phyloP scores from a whole-genome alignment of 2,797 vertebrate genomes.

The Gastrophryne carolinensis region DNA sequence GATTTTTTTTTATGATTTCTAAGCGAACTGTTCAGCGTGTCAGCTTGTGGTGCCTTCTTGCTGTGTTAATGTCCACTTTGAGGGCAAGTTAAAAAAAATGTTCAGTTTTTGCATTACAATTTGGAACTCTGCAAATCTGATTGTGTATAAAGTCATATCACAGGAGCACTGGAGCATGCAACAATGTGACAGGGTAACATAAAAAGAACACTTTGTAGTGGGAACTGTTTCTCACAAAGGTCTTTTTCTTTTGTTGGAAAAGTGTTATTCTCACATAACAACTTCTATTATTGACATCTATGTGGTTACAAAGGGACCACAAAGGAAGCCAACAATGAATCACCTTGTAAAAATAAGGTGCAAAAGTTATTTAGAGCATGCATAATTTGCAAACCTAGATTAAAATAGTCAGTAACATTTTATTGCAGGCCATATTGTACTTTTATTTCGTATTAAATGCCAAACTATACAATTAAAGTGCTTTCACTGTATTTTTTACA shows the following conservation, averaged over 20 bases:
- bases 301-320: neutral
- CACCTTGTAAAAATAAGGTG: constrained; percentile 1
- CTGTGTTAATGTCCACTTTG: constrained; percentile 35
- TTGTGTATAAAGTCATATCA: constrained; percentile 44
- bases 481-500: no score
- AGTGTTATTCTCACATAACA: constrained; percentile 3
- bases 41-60: constrained; percentile 13
- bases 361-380: neutral
- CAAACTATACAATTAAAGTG: no score
- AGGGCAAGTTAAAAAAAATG: constrained; percentile 22
- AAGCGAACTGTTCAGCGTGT: neutral
- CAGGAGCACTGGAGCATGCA: constrained; percentile 34
- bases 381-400: neutral
- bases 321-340: neutral
- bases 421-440: no score
- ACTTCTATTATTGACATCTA: constrained; percentile 15
- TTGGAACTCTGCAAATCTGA: constrained; percentile 14
- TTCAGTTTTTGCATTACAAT: constrained; percentile 36
- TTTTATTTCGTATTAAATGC: no score
- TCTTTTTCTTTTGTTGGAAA: constrained; percentile 21
- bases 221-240: constrained; percentile 26
- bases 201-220: constrained; percentile 40
- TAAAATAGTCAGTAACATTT: neutral
- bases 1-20: neutral
- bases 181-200: constrained; percentile 40